phyloP scores from a whole-genome alignment of 1,140 invertebrate species.

The Anadara kagoshimensis region DNA sequence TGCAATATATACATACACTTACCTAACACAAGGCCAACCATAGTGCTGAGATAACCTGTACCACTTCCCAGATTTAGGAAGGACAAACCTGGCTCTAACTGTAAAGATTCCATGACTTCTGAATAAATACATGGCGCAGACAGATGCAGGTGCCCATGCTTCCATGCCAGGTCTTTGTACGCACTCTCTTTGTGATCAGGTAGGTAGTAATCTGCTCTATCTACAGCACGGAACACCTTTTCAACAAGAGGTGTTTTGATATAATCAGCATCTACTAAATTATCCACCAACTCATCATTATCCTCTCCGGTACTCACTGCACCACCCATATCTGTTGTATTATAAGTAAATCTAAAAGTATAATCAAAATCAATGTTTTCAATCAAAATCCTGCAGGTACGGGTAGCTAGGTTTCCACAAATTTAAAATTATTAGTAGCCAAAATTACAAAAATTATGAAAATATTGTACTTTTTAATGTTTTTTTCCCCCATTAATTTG shows the following conservation, averaged over 20 bases:
- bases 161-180: conserved; percentile 87
- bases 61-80: conserved; percentile 94
- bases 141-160: conserved; percentile 85
- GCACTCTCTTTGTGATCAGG: conserved; percentile 80
- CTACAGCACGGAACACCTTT: conserved; percentile 87
- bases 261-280: conserved; percentile 84
- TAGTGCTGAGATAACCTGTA: conserved; percentile 92
- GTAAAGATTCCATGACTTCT: conserved; percentile 89
- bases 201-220: conserved; percentile 88
- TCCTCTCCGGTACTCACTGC: conserved; percentile 86
- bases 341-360: not conserved
- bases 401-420: too few species aligned
- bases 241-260: conserved; percentile 84
- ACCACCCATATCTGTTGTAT: conserved; percentile 81
- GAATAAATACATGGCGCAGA: conserved; percentile 94
- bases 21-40: conserved; percentile 90
- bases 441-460: too few species aligned
- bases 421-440: too few species aligned
- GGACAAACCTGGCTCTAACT: conserved; percentile 83
- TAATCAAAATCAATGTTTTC: not conserved
- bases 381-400: not conserved
- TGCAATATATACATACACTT: conserved; percentile 42
- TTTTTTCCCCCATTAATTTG: too few species aligned
- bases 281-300: conserved; percentile 91
- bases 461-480: too few species aligned